Conservation (phyloP, 2,888 invertebrate genomes). For the Meta bourneti region DNA sequence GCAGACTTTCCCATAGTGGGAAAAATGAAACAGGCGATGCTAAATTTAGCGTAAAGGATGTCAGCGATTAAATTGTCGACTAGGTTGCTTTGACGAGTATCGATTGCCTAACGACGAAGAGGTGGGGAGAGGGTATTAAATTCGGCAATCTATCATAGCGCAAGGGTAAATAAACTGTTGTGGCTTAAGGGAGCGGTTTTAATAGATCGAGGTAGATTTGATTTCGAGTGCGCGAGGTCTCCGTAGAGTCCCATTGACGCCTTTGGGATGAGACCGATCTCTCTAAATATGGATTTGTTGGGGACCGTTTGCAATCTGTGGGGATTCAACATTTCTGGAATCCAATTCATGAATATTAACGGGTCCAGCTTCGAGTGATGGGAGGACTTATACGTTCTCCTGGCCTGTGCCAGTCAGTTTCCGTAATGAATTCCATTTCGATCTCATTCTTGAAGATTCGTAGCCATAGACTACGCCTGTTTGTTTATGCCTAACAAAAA, state of each 20-base stretch:
- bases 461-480: too few species aligned
- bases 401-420: not conserved
- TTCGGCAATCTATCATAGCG: not conserved
- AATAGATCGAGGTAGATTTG: slow-evolving; percentile 5
- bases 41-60: not conserved
- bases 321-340: not conserved
- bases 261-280: not conserved
- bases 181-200: slow-evolving; percentile 14
- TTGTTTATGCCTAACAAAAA: too few species aligned
- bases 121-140: not conserved
- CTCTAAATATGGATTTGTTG: not conserved
- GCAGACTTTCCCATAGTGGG: too few species aligned
- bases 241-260: not conserved
- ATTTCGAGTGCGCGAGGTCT: not conserved
- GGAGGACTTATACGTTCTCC: not conserved
- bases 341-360: not conserved
- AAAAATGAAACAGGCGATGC: not conserved
- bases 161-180: not conserved
- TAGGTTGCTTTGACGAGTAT: not conserved
- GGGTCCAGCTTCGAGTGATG: not conserved
- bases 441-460: not conserved
- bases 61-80: not conserved
- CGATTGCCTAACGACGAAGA: not conserved
- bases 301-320: slow-evolving; percentile 4
- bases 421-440: not conserved